phyloP scores from a whole-genome alignment of 2,888 invertebrate species.

The Tenthredo livida region DNA sequence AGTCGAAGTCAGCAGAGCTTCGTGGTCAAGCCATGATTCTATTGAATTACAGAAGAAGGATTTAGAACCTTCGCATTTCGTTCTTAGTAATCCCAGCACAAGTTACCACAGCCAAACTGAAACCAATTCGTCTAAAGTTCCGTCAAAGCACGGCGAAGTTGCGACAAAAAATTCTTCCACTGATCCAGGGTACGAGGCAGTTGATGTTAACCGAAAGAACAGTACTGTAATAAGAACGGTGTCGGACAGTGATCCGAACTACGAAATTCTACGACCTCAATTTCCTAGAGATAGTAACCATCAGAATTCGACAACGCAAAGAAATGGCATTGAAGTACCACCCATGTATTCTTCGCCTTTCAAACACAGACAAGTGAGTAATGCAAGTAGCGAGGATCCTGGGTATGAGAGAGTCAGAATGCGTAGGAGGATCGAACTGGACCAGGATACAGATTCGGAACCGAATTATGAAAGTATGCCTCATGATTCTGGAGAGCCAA shows the following conservation, averaged over 20 bases:
- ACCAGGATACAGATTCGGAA: slow-evolving; percentile 81
- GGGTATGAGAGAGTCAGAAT: slow-evolving; percentile 80
- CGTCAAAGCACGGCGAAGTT: slow-evolving; percentile 5
- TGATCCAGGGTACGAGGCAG: slow-evolving; percentile 88
- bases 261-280: slow-evolving; percentile 86
- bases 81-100: slow-evolving; percentile 41
- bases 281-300: slow-evolving; percentile 61
- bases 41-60: slow-evolving; percentile 71
- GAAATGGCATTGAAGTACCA: slow-evolving; percentile 67
- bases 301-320: slow-evolving; percentile 47
- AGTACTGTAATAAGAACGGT: slow-evolving; percentile 77
- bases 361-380: slow-evolving; percentile 73
- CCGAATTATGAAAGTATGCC: slow-evolving; percentile 90
- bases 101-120: slow-evolving; percentile 65
- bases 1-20: slow-evolving; percentile 71
- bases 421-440: slow-evolving; percentile 65
- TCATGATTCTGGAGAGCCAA: slow-evolving; percentile 79
- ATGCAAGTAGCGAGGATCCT: slow-evolving; percentile 77
- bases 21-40: slow-evolving; percentile 75
- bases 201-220: slow-evolving; percentile 70
- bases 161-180: slow-evolving; percentile 62
- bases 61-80: slow-evolving; percentile 59
- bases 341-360: slow-evolving; percentile 70
- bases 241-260: slow-evolving; percentile 88
- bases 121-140: slow-evolving; percentile 59